Conservation (phyloP, 1,140 invertebrate genomes). For the Ruditapes philippinarum region DNA sequence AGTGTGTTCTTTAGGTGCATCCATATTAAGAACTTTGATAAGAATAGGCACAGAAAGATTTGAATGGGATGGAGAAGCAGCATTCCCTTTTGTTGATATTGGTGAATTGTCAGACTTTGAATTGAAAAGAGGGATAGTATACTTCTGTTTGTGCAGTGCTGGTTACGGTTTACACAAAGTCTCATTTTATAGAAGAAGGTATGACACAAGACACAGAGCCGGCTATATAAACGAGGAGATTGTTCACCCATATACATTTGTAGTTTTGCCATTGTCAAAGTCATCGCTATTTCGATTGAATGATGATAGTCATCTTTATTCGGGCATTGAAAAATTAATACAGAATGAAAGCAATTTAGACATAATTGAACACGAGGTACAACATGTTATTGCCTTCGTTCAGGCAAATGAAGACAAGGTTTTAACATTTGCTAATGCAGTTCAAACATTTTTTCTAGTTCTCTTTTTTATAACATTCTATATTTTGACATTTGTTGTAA, state of each 20-base stretch:
- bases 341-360: not conserved
- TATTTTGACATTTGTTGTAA: not conserved
- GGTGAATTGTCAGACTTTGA: not conserved
- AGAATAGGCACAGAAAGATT: not conserved
- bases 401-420: constrained; percentile 19
- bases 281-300: not conserved
- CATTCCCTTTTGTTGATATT: not conserved
- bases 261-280: not conserved
- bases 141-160: constrained; percentile 15
- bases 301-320: constrained; percentile 3
- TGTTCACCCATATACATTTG: not conserved
- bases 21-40: not conserved
- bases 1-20: not conserved
- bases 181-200: not conserved
- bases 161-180: constrained; percentile 1
- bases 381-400: not conserved
- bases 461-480: not conserved
- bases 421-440: not conserved
- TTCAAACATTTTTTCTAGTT: not conserved
- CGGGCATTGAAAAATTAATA: not conserved
- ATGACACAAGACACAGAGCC: not conserved
- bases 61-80: not conserved
- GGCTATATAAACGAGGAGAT: not conserved
- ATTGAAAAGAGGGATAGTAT: not conserved
- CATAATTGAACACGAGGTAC: not conserved